Conservation (phyloP, 2,888 invertebrate species). For the Pandemis heparana region DNA sequence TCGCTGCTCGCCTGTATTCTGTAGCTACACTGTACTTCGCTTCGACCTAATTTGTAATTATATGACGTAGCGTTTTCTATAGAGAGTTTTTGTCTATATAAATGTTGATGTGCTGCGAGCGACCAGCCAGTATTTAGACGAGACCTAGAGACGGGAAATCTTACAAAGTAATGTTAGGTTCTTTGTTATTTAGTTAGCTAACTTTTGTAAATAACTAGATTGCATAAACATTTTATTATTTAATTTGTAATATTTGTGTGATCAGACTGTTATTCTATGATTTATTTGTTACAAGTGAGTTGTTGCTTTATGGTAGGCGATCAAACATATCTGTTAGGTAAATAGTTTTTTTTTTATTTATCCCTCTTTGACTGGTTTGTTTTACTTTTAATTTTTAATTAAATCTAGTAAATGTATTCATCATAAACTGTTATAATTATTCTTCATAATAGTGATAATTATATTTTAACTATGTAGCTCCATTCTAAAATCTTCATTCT, state of each 20-base stretch:
- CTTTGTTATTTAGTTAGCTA: constrained; percentile 86
- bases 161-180: constrained; percentile 80
- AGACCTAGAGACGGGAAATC: constrained; percentile 65
- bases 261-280: constrained; percentile 84
- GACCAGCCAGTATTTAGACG: constrained; percentile 82
- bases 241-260: constrained; percentile 85
- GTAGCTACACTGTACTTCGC: constrained; percentile 36
- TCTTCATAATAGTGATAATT: constrained; percentile 55
- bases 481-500: constrained; percentile 61
- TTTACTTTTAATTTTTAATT: constrained; percentile 51
- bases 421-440: constrained; percentile 57
- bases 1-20: constrained; percentile 26
- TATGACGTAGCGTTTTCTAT: constrained; percentile 64
- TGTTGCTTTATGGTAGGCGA: constrained; percentile 80
- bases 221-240: constrained; percentile 79
- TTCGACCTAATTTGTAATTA: constrained; percentile 59
- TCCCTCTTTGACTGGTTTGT: constrained; percentile 64
- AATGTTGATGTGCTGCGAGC: constrained; percentile 60
- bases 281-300: constrained; percentile 83
- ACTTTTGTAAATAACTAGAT: constrained; percentile 85
- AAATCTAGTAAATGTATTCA: constrained; percentile 51
- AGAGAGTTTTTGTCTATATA: constrained; percentile 53
- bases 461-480: constrained; percentile 65
- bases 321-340: constrained; percentile 79
- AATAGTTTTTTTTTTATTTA: constrained; percentile 62